These are phyloP conservation scores for Oriolus oriolus DNA, from an alignment of 2,113 vertebrate species.

Conservation along the genomic window DNA sequence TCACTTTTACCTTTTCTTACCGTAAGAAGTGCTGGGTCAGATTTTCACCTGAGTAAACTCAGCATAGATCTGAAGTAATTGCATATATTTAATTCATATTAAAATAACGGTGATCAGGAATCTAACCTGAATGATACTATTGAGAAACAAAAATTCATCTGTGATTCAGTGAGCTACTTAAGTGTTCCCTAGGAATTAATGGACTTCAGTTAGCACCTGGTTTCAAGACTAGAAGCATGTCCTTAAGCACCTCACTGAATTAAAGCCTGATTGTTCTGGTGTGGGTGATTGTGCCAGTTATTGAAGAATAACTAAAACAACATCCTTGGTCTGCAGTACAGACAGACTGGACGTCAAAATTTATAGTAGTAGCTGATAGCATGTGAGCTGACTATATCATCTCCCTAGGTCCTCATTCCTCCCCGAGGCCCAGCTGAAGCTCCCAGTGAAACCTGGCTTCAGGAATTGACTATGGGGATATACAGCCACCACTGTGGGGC, in stretches of 20 bases:
- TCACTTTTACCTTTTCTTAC: conserved; percentile 72
- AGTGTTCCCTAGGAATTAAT: neutral
- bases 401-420: conserved; percentile 19
- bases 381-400: conserved; percentile 52
- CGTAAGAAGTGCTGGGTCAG: conserved; percentile 36
- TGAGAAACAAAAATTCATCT: neutral
- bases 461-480: conserved; percentile 59
- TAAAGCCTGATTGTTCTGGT: neutral
- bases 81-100: neutral
- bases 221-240: neutral
- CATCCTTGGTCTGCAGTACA: neutral
- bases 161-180: conserved; percentile 33
- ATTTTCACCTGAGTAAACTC: neutral
- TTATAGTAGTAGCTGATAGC: conserved; percentile 50
- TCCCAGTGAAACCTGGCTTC: conserved; percentile 49
- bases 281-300: conserved; percentile 27
- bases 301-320: conserved; percentile 21
- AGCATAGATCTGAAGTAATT: neutral
- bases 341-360: neutral
- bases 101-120: neutral
- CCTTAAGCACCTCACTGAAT: conserved; percentile 15
- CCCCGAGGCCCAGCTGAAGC: neutral
- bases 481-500: conserved; percentile 57
- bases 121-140: neutral
- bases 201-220: neutral